Evolutionary conservation across 2,113 vertebrate species (phyloP).

Genomic region (Raja brachyura): DNA sequence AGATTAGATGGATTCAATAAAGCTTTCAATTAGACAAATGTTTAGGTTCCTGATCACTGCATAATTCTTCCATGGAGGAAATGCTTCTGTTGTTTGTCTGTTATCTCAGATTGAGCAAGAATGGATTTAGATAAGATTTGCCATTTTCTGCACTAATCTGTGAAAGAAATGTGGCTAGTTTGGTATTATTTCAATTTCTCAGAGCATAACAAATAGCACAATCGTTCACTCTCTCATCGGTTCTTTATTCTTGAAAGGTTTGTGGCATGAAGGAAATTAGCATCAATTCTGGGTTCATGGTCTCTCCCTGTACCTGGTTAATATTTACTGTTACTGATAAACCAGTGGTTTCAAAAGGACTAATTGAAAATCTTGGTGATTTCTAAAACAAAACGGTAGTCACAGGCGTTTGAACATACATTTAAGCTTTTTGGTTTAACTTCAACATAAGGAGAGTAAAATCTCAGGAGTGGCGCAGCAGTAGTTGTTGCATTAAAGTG

Average conservation of each 20-base stretch:
- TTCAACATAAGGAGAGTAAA: neutral
- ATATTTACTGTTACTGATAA: conserved; percentile 10
- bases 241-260: neutral
- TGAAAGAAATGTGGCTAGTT: neutral
- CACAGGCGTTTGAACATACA: neutral
- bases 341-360: neutral
- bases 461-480: neutral
- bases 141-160: neutral
- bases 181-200: neutral
- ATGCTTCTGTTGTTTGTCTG: neutral
- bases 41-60: neutral
- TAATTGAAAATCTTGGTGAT: neutral
- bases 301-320: neutral
- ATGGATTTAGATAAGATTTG: neutral
- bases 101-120: neutral
- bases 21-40: neutral
- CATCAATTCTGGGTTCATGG: neutral
- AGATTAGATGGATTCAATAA: neutral
- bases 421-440: neutral
- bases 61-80: neutral
- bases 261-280: neutral
- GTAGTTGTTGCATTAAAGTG: too few relatives aligned
- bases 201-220: neutral
- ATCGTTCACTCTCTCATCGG: neutral
- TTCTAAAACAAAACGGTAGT: neutral